Evolutionary conservation across 2,888 invertebrate genomes (phyloP).

Genomic region (Cephus runcator): DNA sequence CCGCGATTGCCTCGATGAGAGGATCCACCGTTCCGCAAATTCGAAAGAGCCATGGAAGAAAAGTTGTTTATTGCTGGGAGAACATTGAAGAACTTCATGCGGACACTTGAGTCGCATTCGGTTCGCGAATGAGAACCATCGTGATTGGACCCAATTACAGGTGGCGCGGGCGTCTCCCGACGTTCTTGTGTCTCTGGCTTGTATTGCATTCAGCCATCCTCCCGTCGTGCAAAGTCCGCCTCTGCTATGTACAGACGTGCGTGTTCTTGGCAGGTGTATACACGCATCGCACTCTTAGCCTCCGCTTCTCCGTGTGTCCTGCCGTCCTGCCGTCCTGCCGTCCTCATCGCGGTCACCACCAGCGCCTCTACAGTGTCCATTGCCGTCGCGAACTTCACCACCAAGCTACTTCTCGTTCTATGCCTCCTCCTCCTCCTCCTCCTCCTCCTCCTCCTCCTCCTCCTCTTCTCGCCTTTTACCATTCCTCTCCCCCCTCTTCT

Average conservation of each 20-base stretch:
- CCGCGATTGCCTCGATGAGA: too few relatives aligned
- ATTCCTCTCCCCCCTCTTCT: constrained; percentile 6
- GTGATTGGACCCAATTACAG: constrained; percentile 62
- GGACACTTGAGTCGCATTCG: not conserved
- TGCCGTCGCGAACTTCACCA: constrained; percentile 19
- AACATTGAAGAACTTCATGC: too few relatives aligned
- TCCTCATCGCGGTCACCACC: constrained; percentile 2
- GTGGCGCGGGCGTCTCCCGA: constrained; percentile 57
- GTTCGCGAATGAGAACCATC: constrained; percentile 47
- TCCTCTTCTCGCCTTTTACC: constrained; percentile 4
- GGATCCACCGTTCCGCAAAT: too few relatives aligned
- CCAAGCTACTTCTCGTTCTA: constrained; percentile 8
- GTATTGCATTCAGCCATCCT: constrained; percentile 40
- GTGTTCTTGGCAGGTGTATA: constrained; percentile 61
- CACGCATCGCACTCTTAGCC: constrained; percentile 43
- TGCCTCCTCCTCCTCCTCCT: constrained; percentile 18
- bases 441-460: constrained; percentile 14
- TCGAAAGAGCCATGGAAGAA: too few relatives aligned
- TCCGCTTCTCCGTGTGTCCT: too few relatives aligned
- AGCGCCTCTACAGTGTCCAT: constrained; percentile 7
- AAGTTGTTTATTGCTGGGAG: too few relatives aligned
- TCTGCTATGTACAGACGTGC: constrained; percentile 41
- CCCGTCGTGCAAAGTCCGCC: constrained; percentile 36
- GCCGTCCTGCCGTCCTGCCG: constrained; percentile 4
- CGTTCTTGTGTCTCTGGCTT: constrained; percentile 51